Conservation (phyloP, 2,797 vertebrate species). For the Sebastes iracundus region DNA sequence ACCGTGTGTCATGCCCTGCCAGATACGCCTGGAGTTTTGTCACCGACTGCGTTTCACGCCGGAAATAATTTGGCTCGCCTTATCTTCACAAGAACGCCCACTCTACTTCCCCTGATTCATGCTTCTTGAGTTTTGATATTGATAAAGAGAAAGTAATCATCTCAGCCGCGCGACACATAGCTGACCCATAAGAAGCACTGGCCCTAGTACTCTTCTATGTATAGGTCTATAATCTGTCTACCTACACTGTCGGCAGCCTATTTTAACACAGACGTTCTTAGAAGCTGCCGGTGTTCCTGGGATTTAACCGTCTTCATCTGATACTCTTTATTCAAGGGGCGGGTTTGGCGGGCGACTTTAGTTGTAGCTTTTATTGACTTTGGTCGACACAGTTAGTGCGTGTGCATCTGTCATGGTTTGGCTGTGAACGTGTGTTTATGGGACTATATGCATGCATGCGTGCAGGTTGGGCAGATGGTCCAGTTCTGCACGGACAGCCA, state of each 20-base stretch:
- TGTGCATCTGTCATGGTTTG: slow-evolving; percentile 42
- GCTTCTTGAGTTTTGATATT: background rate
- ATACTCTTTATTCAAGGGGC: slow-evolving; percentile 41
- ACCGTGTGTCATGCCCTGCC: slow-evolving; percentile 23
- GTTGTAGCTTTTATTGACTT: slow-evolving; percentile 45
- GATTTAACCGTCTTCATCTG: slow-evolving; percentile 32
- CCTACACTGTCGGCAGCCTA: slow-evolving; percentile 4
- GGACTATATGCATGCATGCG: slow-evolving; percentile 31
- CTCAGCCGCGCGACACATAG: background rate
- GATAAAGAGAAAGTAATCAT: slow-evolving; percentile 1
- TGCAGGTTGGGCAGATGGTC: slow-evolving; percentile 72
- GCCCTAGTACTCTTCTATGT: slow-evolving; percentile 22
- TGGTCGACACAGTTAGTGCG: slow-evolving; percentile 33
- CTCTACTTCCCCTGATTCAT: background rate
- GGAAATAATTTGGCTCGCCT: slow-evolving; percentile 29
- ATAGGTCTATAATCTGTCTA: slow-evolving; percentile 32
- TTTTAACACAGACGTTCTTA: slow-evolving; percentile 36
- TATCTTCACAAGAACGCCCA: background rate
- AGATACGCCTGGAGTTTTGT: slow-evolving; percentile 48
- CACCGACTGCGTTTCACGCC: slow-evolving; percentile 21
- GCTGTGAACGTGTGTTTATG: slow-evolving; percentile 31
- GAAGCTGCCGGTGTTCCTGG: slow-evolving; percentile 29
- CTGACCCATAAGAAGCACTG: slow-evolving; percentile 29
- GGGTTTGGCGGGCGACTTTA: slow-evolving; percentile 5
- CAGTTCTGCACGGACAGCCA: slow-evolving; percentile 69